These are phyloP conservation scores for Glaucomys volans DNA, from an alignment of 2,113 vertebrate species.

Conservation along the genomic window DNA sequence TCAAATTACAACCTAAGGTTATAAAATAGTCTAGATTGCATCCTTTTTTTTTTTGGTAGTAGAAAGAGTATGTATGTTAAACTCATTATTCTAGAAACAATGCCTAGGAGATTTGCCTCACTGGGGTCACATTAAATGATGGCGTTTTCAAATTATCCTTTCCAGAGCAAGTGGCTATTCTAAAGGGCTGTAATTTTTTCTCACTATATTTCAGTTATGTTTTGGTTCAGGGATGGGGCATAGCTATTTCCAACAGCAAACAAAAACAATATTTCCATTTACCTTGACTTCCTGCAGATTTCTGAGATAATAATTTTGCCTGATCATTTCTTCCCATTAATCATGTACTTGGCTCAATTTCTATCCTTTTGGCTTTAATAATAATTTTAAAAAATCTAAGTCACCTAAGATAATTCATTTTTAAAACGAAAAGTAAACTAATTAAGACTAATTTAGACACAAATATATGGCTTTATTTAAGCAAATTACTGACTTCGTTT, in stretches of 20 bases:
- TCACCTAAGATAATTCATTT: slow-evolving; percentile 77
- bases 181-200: background rate
- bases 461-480: slow-evolving; percentile 49
- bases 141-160: slow-evolving; percentile 64
- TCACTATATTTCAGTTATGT: slow-evolving; percentile 34
- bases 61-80: slow-evolving; percentile 64
- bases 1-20: slow-evolving; percentile 81
- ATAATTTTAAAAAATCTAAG: slow-evolving; percentile 31
- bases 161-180: slow-evolving; percentile 20
- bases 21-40: slow-evolving; percentile 82
- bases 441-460: slow-evolving; percentile 55
- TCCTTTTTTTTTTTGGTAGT: slow-evolving; percentile 69
- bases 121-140: slow-evolving; percentile 5
- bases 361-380: slow-evolving; percentile 46
- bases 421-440: slow-evolving; percentile 64
- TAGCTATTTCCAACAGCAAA: slow-evolving; percentile 47
- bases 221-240: background rate
- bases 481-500: slow-evolving; percentile 43
- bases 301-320: slow-evolving; percentile 53
- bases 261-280: slow-evolving; percentile 46
- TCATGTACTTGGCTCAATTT: slow-evolving; percentile 72
- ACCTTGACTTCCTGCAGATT: slow-evolving; percentile 18
- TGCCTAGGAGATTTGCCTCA: slow-evolving; percentile 62
- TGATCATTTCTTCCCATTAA: slow-evolving; percentile 21
- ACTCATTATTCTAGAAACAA: slow-evolving; percentile 73